A percentile compares a stretch with the other conserved stretches of the same genome.
phyloP scores from a whole-genome alignment of 2,888 invertebrate species.

The Polyommatus icarus region DNA sequence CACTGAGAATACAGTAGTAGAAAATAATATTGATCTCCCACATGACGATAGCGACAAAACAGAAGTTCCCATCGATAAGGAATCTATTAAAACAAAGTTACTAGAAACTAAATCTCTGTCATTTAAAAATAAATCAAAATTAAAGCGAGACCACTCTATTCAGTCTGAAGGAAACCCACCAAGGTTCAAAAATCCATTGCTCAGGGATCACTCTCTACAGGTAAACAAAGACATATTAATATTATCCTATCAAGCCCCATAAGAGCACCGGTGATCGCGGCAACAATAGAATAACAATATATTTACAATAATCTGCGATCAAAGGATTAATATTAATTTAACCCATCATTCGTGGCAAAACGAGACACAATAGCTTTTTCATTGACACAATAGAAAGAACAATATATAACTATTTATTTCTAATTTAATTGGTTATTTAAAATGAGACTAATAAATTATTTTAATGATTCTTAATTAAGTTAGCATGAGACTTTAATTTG shows the following conservation, averaged over 20 bases:
- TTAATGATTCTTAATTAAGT: background rate
- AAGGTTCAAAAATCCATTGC: conserved; percentile 69
- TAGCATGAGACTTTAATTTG: background rate
- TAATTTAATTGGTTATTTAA: background rate
- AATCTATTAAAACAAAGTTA: conserved; percentile 66
- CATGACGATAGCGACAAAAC: conserved; percentile 54
- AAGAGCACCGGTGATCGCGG: too few relatives aligned
- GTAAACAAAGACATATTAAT: conserved; percentile 45
- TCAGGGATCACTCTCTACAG: conserved; percentile 76
- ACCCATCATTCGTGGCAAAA: too few relatives aligned
- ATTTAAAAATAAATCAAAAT: conserved; percentile 53
- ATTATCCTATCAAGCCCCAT: too few relatives aligned
- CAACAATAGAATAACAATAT: too few relatives aligned
- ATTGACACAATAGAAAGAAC: too few relatives aligned
- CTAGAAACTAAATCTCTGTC: conserved; percentile 63
- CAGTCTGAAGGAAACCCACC: conserved; percentile 73
- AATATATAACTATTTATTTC: background rate
- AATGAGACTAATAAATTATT: background rate
- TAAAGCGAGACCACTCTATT: conserved; percentile 71
- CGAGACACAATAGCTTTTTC: too few relatives aligned
- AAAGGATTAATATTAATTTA: background rate
- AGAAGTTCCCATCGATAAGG: conserved; percentile 60
- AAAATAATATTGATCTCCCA: conserved; percentile 38
- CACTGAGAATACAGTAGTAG: conserved; percentile 61
- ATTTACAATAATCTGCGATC: too few relatives aligned